Evolutionary conservation across 1,140 invertebrate genomes (phyloP), one percentile per base, ranked within the genome.

Genomic region (Dysdera silvatica): DNA sequence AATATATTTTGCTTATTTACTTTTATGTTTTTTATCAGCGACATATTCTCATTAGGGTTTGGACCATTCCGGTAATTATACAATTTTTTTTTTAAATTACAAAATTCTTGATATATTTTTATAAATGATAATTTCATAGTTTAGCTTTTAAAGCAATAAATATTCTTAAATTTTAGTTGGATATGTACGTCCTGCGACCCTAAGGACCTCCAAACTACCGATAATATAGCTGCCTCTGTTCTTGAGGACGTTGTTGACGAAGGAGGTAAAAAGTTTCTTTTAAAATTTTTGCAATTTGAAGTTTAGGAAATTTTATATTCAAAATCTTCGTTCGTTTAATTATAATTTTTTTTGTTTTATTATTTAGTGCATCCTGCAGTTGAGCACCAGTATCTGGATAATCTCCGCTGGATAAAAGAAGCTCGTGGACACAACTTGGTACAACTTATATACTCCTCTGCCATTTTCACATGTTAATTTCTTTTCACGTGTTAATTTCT

Each of bases 11-110:
- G n/a, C n/a, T n/a, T 28, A 33, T 53, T 41, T 41, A n/a, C 37
- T 35, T 37, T 48, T 61, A n/a, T n/a, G n/a, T 67, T 49, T 60
- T 67, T 68, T 72, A 71, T n/a, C 66, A 82, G 80, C 6, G 83
- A 86, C 67, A 84, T 86, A 53, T 86, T 86, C 72, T 85, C 84
- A 2, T 70, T 86, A 35, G 84, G 84, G 16, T 87, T 87, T 72
- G 84, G 85, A n/a, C 85, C 84, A 3, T 86, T 86, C 71, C 73
- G 76, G 75, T 76, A 71, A 61, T 26, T 20, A n/a, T 53, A 23
- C 37, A 37, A 6, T 43, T 45, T 18, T 31, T 43, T 60, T 35
- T 43, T 41, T 68, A 26, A 20, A 29, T 53, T 6, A 28, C 14
- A 32, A 16, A 57, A 4, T 14, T 43, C n/a, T 26, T 32, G n/a